These are phyloP conservation scores for Sebastes schlegelii DNA, from an alignment of 2,113 vertebrate genomes.

Conservation along the genomic window DNA sequence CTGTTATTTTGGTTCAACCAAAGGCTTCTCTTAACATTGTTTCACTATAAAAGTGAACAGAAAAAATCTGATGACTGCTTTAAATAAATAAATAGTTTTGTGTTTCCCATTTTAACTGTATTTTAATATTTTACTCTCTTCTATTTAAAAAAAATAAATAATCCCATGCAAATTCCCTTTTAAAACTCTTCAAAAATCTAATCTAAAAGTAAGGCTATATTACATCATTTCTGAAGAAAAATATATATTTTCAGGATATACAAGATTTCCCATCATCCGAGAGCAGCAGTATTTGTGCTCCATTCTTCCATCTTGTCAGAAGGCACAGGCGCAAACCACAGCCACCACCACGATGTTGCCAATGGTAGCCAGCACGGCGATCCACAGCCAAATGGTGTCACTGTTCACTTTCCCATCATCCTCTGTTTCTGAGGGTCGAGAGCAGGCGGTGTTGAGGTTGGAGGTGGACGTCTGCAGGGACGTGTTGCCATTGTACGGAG, in stretches of 20 bases:
- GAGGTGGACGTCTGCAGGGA: slow-evolving; percentile 86
- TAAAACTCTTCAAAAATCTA: neutral
- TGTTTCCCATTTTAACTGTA: neutral
- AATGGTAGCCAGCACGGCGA: slow-evolving; percentile 87
- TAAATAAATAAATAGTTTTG: neutral
- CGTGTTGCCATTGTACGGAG: slow-evolving; percentile 83
- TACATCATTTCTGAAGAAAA: slow-evolving; percentile 50
- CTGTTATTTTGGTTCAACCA: no score
- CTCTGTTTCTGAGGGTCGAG: slow-evolving; percentile 77
- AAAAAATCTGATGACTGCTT: neutral
- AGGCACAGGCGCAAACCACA: slow-evolving; percentile 87
- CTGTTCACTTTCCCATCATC: slow-evolving; percentile 84
- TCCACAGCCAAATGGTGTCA: slow-evolving; percentile 87
- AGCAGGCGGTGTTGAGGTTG: slow-evolving; percentile 79
- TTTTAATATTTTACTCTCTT: neutral
- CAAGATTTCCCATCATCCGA: slow-evolving; percentile 7
- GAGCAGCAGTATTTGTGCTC: slow-evolving; percentile 16
- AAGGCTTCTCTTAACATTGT: neutral
- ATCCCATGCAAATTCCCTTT: slow-evolving; percentile 5
- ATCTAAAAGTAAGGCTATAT: slow-evolving; percentile 55
- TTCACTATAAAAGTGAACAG: neutral
- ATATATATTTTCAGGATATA: slow-evolving; percentile 45
- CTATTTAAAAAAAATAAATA: neutral
- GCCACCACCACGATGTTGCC: slow-evolving; percentile 88
- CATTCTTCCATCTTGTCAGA: slow-evolving; percentile 70